Conservation (phyloP, 1,140 invertebrate genomes). For the Euwallacea similis region DNA sequence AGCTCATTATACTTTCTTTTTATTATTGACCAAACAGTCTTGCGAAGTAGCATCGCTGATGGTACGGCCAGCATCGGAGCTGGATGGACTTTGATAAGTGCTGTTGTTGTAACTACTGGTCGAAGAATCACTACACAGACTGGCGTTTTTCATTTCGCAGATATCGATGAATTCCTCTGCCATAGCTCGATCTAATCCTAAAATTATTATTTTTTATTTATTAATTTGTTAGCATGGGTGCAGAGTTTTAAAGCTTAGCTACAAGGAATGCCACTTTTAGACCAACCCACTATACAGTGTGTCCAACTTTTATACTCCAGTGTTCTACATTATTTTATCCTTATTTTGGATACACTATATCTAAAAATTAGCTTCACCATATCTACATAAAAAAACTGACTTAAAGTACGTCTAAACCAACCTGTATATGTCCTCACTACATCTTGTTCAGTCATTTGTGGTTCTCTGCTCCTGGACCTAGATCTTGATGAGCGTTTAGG, state of each 20-base stretch:
- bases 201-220: neutral
- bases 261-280: too few relatives aligned
- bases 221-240: too few relatives aligned
- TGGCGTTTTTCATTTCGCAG: conserved; percentile 59
- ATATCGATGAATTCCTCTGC: conserved; percentile 67
- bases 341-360: neutral
- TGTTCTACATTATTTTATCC: too few relatives aligned
- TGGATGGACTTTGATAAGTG: conserved; percentile 38
- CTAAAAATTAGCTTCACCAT: neutral
- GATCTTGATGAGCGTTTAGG: conserved; percentile 37
- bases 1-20: too few relatives aligned
- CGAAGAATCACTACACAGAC: conserved; percentile 35
- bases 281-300: too few relatives aligned
- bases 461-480: conserved; percentile 43
- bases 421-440: conserved; percentile 64
- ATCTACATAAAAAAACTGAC: neutral
- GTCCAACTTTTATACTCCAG: too few relatives aligned
- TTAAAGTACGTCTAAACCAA: conserved; percentile 2
- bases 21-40: conserved; percentile 44
- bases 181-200: conserved; percentile 61
- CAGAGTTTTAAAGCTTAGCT: too few relatives aligned
- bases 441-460: conserved; percentile 55
- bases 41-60: conserved; percentile 45
- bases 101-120: conserved; percentile 41
- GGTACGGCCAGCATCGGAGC: conserved; percentile 32